A percentile compares a stretch with the other conserved stretches of the same genome.
Conservation (phyloP, 2,113 vertebrate species). For the Agelaius tricolor region DNA sequence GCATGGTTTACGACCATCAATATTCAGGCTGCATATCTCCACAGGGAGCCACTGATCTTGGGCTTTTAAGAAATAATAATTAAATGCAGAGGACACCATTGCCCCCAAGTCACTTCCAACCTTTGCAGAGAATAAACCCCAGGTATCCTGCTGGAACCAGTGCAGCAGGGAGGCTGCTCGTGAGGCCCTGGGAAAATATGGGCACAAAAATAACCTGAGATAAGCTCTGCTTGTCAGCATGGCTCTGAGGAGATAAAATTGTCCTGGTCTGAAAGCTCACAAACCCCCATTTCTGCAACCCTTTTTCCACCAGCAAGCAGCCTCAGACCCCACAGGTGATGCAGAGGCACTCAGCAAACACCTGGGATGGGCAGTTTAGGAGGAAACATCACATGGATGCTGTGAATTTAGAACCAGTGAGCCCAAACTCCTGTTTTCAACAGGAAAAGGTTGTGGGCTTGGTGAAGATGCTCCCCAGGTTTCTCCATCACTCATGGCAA, state of each 20-base stretch:
- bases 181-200: not conserved
- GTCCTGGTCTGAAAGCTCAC: not conserved
- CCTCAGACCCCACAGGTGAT: not conserved
- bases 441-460: accelerated
- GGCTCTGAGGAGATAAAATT: not conserved
- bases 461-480: not conserved
- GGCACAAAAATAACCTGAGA: not conserved
- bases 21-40: slow-evolving; percentile 37
- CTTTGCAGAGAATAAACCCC: slow-evolving; percentile 14
- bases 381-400: not conserved
- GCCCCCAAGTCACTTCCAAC: slow-evolving; percentile 21
- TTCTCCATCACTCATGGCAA: not conserved
- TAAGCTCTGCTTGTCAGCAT: not conserved
- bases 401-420: not conserved
- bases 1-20: slow-evolving; percentile 47
- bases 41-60: slow-evolving; percentile 32
- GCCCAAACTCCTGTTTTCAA: not conserved
- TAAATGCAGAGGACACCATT: slow-evolving; percentile 47
- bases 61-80: slow-evolving; percentile 48
- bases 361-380: not conserved
- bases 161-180: not conserved
- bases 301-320: not conserved
- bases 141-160: not conserved
- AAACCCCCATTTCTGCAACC: not conserved
- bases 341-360: not conserved